phyloP scores from a whole-genome alignment of 2,888 invertebrate genomes.

The Eupeodes luniger region DNA sequence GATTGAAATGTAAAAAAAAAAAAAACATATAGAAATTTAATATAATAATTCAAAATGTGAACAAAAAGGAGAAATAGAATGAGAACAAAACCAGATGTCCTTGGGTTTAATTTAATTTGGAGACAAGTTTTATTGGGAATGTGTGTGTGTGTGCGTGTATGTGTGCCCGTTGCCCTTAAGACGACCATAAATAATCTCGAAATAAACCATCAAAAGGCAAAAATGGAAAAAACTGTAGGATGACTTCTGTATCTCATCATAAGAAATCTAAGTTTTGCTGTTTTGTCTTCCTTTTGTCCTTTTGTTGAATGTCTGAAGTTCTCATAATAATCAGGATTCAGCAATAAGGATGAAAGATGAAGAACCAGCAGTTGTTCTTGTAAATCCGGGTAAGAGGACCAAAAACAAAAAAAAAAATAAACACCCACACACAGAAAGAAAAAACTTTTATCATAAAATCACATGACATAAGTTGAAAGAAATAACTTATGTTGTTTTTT shows the following conservation, averaged over 20 bases:
- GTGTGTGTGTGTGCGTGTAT: neutral
- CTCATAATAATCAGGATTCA: constrained; percentile 55
- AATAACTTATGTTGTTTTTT: constrained; percentile 60
- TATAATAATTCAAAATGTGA: neutral
- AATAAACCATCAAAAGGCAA: constrained; percentile 60
- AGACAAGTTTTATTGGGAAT: neutral
- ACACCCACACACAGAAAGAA: neutral
- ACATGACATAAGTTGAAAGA: constrained; percentile 69
- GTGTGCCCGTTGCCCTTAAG: neutral
- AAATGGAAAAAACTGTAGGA: constrained; percentile 18
- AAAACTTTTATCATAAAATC: constrained; percentile 75
- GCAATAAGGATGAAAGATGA: constrained; percentile 53
- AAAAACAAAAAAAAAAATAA: neutral
- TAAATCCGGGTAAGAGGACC: constrained; percentile 18
- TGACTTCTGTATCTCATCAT: constrained; percentile 46
- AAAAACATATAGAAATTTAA: neutral
- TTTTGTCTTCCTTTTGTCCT: constrained; percentile 6
- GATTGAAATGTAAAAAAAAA: constrained; percentile 40
- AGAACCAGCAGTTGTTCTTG: constrained; percentile 27
- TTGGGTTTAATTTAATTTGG: constrained; percentile 46
- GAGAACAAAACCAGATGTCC: constrained; percentile 23
- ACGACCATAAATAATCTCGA: neutral
- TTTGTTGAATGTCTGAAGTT: constrained; percentile 30
- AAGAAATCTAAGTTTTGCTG: constrained; percentile 31
- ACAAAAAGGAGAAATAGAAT: neutral